Base-by-base conservation (phyloP, 64 coral and sea anemone genomes). In the Acropora tenuis region DNA sequence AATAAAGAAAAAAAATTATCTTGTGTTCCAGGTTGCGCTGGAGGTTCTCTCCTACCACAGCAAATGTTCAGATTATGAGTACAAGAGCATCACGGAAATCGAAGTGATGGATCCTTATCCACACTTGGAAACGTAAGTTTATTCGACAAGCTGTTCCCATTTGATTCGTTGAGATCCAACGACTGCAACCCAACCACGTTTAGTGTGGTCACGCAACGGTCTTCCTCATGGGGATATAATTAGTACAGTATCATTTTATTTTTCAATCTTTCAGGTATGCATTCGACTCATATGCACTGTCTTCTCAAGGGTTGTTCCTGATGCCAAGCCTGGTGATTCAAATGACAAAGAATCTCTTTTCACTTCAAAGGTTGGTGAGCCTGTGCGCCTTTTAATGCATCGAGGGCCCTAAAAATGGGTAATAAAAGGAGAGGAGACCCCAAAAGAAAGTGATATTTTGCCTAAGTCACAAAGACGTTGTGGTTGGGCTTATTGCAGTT, bases 41-140 rank as follows among this genome's bases (percentile, higher is more conserved):
- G 97, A 99, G 41, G 97, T 99, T 7, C 76, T 99, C 1, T 99
- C 97, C 5, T 99, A 99, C 53, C 97, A 99, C 91, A 99, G 97
- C 78, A 99, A 95, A 77, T 99, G 97, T 41, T 96, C 97, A 50
- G 92, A 99, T 43, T 52, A 88, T 7, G 97, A 99, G 57, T 79
- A 94, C 19, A 59, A 88, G 41, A 50, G 20, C 8, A 43, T 96
- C 8, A 84, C 90, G 75, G 88, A 93, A 4, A 47, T 99, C 41
- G 77, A 87, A 46, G 4, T 83, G 18, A 20, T 41, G 9, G 66
- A 87, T n/a, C 94, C 95, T 41, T 97, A 79, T 61, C 94, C 89
- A 47, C 65, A 88, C 86, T 79, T 99, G 15, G 97, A 99, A 80
- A 83, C 73, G 97, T 93, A 98, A 84, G 93, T 88, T 19, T 4